phyloP scores from a whole-genome alignment of 2,888 invertebrate species.

The Agrotis ipsilon region DNA sequence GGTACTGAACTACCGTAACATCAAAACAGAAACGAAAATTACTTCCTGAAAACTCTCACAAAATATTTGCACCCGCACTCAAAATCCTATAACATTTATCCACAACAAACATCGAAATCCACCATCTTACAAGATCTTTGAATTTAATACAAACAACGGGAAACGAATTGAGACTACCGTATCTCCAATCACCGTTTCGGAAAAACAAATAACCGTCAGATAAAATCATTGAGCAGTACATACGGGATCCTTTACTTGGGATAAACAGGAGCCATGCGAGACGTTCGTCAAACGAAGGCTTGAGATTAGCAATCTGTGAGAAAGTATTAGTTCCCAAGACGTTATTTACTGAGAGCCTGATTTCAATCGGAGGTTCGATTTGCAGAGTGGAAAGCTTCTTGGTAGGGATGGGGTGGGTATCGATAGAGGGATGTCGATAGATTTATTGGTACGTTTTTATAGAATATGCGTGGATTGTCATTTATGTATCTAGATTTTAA shows the following conservation, averaged over 20 bases:
- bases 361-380: constrained; percentile 88
- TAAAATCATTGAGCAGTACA: constrained; percentile 53
- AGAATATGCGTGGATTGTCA: neutral
- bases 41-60: constrained; percentile 6
- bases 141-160: constrained; percentile 48
- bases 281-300: constrained; percentile 74
- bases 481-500: neutral
- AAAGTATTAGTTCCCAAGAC: constrained; percentile 88
- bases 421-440: constrained; percentile 52
- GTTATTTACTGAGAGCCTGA: constrained; percentile 88
- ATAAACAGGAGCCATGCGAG: constrained; percentile 68
- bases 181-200: constrained; percentile 49
- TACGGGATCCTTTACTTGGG: constrained; percentile 61
- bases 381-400: constrained; percentile 75
- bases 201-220: constrained; percentile 51
- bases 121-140: constrained; percentile 37
- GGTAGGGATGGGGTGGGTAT: constrained; percentile 69
- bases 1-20: neutral
- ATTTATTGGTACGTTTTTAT: neutral
- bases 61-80: neutral
- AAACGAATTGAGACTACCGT: constrained; percentile 41
- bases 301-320: constrained; percentile 86
- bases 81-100: constrained; percentile 33
- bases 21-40: constrained; percentile 12
- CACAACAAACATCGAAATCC: constrained; percentile 13